Percentiles rank a stretch among this genome's conserved stretches.
Conservation (phyloP, 2,113 vertebrate species). For the Pelobates fuscus region DNA sequence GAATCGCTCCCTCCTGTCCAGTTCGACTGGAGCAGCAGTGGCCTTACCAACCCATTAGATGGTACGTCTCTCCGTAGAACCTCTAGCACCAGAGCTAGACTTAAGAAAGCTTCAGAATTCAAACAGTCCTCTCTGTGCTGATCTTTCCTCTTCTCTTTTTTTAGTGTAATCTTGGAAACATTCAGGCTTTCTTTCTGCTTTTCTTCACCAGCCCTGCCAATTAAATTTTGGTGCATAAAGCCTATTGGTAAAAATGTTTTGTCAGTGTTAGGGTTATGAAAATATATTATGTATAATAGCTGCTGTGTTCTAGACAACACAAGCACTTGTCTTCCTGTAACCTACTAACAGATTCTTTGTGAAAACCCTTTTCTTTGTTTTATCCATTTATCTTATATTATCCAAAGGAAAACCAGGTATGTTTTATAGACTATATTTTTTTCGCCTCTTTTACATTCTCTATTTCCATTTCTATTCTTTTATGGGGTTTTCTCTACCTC, state of each 20-base stretch:
- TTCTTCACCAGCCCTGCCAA: constrained; percentile 52
- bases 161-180: constrained; percentile 75
- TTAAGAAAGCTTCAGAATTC: constrained; percentile 82
- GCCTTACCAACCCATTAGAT: constrained; percentile 96
- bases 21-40: constrained; percentile 96
- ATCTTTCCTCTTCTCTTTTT: constrained; percentile 66
- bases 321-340: not conserved
- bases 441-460: not conserved
- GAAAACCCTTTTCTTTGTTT: constrained; percentile 47
- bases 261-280: too few relatives aligned
- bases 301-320: not conserved
- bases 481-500: not conserved
- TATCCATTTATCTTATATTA: constrained; percentile 54
- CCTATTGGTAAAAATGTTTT: too few relatives aligned
- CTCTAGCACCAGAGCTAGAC: constrained; percentile 88
- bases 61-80: constrained; percentile 91
- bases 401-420: constrained; percentile 39
- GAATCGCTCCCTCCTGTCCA: constrained; percentile 82
- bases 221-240: constrained; percentile 45
- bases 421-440: constrained; percentile 5
- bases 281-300: too few relatives aligned
- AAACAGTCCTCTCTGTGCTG: constrained; percentile 82
- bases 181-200: constrained; percentile 81
- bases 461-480: not conserved
- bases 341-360: not conserved